Conservation (phyloP, 2,797 vertebrate genomes). For the Brachyrhaphis roseni region DNA sequence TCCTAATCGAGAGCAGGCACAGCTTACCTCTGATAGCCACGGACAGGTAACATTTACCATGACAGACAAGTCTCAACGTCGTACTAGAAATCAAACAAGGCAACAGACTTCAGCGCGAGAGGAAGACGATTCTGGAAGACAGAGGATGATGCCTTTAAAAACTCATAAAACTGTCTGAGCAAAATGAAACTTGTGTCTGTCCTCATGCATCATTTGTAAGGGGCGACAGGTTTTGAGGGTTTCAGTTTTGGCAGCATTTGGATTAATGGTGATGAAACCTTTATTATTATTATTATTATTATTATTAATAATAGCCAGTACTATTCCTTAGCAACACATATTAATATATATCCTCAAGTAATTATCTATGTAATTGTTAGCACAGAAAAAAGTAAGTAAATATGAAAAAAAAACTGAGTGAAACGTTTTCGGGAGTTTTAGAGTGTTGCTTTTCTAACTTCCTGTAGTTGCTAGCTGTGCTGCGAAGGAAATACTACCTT, state of each 20-base stretch:
- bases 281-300: background rate
- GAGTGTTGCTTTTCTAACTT: background rate
- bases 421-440: background rate
- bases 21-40: background rate
- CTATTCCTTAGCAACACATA: background rate
- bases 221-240: background rate
- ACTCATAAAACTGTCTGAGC: background rate
- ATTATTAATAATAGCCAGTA: background rate
- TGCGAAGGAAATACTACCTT: background rate
- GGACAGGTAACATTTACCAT: background rate
- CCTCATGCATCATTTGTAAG: background rate
- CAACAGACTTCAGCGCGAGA: background rate
- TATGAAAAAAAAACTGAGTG: background rate
- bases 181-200: background rate
- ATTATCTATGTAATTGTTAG: background rate
- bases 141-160: background rate
- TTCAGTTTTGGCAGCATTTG: background rate
- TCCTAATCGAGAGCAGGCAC: background rate
- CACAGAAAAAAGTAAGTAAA: background rate
- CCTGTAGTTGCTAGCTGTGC: background rate
- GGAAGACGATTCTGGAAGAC: background rate
- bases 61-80: conserved; percentile 4
- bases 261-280: background rate
- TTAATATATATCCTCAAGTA: background rate
- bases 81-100: conserved; percentile 8